Conservation (phyloP, 2,113 vertebrate genomes). For the Chaetodon trifascialis region DNA sequence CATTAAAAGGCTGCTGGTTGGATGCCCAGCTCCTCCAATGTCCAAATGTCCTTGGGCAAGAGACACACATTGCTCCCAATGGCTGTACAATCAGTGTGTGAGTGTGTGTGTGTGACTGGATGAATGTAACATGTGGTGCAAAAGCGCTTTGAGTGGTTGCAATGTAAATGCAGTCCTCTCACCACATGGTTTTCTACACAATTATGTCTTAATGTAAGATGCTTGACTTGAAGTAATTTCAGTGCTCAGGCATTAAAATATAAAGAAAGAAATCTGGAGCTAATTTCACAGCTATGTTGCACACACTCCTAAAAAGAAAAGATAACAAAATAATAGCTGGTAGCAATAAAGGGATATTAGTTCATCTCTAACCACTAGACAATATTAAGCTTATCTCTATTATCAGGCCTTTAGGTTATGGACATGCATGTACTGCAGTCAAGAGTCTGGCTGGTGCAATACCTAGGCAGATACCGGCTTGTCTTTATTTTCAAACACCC, state of each 20-base stretch:
- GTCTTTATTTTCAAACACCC: constrained; percentile 56
- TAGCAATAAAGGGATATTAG: background rate
- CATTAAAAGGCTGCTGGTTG: no score
- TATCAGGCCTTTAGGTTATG: constrained; percentile 11
- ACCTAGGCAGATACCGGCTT: constrained; percentile 37
- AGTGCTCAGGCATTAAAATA: background rate
- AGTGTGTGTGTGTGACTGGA: no score
- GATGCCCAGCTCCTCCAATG: no score
- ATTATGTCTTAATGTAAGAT: background rate
- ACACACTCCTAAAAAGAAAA: background rate
- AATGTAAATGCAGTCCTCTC: no score
- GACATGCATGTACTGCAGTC: constrained; percentile 31
- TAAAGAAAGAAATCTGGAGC: background rate
- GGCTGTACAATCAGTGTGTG: no score
- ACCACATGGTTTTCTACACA: no score
- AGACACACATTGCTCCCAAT: no score
- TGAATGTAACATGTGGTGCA: no score
- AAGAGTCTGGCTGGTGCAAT: constrained; percentile 28
- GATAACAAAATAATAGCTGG: background rate
- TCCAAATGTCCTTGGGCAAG: no score
- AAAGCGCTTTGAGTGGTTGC: no score
- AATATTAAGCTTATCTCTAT: constrained; percentile 5
- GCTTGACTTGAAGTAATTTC: background rate
- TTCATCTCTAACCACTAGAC: background rate
- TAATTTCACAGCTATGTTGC: background rate